Base-by-base conservation (phyloP, 2,797 vertebrate genomes). In the Yasuhikotakia modesta region DNA sequence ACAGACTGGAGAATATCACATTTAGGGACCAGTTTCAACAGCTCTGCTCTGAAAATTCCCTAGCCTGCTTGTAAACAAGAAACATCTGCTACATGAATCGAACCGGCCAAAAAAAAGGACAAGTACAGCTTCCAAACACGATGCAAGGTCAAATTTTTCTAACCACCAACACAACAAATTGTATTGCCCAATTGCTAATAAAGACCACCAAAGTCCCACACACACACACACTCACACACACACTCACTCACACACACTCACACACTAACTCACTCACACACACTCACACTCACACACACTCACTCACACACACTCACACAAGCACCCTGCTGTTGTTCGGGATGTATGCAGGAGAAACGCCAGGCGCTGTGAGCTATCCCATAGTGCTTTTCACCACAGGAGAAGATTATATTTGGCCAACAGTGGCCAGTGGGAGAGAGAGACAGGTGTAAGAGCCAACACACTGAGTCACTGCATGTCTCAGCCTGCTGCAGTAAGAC, bases 401-500 rank as follows among this genome's bases (percentile, higher is more conserved):
- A 85, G 85, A 84, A 65, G 79, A 85, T 88, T 91, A 90, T 90
- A 92, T 91, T 86, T 88, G 86, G 85, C 74, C 61, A 81, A 43
- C 57, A 77, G 75, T 83, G 83, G 82, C 84, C 57, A 46, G 64
- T 48, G 57, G 63, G 78, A 46, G 86, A 87, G 86, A 87, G 81
- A 89, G 90, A 88, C 88, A 89, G 90, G 91, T 90, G 90, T 87
- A 86, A 88, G 83, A 43, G 55, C 86, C 63, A 58, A 73, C 73
- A 79, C 67, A 75, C 76, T 65, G 78, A 81, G 82, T 87, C 87
- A 87, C 85, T 82, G 8, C 46, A 63, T 84, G 85, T 87, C 87
- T 70, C 77, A 81, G 55, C 39, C 8, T 8, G 52, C 50, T 46
- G 73, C 68, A 70, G 50, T 12, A 2, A 60, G 45, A 76, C 55